Base-by-base conservation (phyloP, 2,888 invertebrate genomes). In the Rapana venosa region DNA sequence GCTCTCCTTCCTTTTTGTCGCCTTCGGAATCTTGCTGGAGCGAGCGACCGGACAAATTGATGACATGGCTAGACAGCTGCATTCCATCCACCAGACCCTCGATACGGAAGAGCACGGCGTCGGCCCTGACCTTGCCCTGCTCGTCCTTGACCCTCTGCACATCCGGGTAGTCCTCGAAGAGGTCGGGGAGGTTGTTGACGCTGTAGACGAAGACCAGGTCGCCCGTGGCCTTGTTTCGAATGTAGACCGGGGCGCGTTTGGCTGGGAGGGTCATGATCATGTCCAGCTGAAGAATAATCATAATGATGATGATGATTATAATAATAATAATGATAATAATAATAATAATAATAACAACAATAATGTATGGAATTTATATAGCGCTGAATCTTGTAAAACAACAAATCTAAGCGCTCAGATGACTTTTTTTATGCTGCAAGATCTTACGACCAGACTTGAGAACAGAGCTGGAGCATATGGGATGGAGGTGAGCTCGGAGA, bases 161-260 rank as follows among this genome's bases (percentile, higher is more conserved):
- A 11, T 84, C 89, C 32, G 66, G 70, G 70, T 30, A 56, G 8
- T 85, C 47, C 74, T 70, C 56, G 87, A 90, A 90, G 79, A 88
- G 17, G 70, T 81, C 86, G 0, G 79, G 88, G n/a, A 92, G 88
- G 70, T 88, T 92, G 61, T 84, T 83, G 56, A 92, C 32, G 30
- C 36, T 86, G 74, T 89, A 90, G 35, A 90, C 91, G 47, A 88
- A 89, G 15, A 92, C 90, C 32, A 74, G 58, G 32, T 89, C 83
- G 5, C 89, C 90, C 13, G 91, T 87, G 20, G 79, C 66, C n/a
- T 87, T 89, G 61, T 91, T 70, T 56, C 85, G 89, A 83, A 92
- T 91, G 89, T 92, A 91, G 26, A 92, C 87, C 1, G 92, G 92
- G 0, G 91, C 92, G 2, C 87, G 35, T 26, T 87, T 89, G 56